Evolutionary conservation across 2,888 invertebrate species (phyloP).

Genomic region (Ichneumoninae sp.): DNA sequence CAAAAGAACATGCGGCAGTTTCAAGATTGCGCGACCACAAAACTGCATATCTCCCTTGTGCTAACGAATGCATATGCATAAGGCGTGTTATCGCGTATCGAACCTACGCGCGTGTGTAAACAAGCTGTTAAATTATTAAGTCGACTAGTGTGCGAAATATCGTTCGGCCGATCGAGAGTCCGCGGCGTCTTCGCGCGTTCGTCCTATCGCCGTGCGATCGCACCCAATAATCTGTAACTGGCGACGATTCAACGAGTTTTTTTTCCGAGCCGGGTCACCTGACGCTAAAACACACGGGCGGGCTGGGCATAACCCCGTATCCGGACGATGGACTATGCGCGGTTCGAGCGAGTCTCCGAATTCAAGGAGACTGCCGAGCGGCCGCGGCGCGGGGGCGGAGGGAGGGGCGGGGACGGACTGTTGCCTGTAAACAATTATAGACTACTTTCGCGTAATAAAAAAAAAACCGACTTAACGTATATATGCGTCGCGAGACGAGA

Average conservation of each 20-base stretch:
- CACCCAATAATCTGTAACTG: slow-evolving; percentile 15
- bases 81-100: not conserved
- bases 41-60: not conserved
- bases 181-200: not conserved
- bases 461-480: slow-evolving; percentile 13
- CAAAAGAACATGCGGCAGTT: not conserved
- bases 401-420: not conserved
- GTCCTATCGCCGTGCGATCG: not conserved
- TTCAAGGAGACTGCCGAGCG: slow-evolving; percentile 17
- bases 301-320: not conserved
- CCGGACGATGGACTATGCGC: slow-evolving; percentile 17
- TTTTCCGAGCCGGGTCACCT: slow-evolving; percentile 46
- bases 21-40: not conserved
- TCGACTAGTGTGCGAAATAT: not conserved
- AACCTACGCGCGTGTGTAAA: not conserved
- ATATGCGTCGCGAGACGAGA: not conserved
- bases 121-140: not conserved
- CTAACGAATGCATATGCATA: not conserved
- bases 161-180: not conserved
- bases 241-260: slow-evolving; percentile 1
- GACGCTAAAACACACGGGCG: slow-evolving; percentile 35
- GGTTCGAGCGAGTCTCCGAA: slow-evolving; percentile 35
- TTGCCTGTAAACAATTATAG: slow-evolving; percentile 53
- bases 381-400: not conserved
- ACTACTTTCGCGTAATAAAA: not conserved